A percentile compares a stretch with the other conserved stretches of the same genome.
Conservation (phyloP, 1,140 invertebrate genomes). For the Orussus abietinus region DNA sequence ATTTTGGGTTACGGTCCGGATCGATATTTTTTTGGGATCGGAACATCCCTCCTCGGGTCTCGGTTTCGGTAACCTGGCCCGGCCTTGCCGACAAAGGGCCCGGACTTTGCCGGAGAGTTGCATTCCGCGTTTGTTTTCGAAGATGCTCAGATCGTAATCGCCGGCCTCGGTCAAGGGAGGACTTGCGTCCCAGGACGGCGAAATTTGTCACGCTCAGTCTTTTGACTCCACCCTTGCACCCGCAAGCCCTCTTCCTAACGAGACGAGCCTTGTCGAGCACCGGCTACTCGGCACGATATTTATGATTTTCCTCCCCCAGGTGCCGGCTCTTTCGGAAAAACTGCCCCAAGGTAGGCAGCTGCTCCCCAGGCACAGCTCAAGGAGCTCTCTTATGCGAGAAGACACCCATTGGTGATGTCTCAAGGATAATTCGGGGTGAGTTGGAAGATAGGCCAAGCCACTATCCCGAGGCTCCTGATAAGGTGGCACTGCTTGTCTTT, state of each 20-base stretch:
- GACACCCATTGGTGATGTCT: too few species aligned
- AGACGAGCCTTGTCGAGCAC: background rate
- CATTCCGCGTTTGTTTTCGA: constrained; percentile 51
- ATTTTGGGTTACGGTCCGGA: constrained; percentile 7
- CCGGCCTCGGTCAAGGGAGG: constrained; percentile 29
- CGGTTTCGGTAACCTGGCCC: constrained; percentile 38
- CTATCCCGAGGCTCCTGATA: too few species aligned
- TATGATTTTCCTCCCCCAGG: too few species aligned
- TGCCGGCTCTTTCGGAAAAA: too few species aligned
- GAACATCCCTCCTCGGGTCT: constrained; percentile 43
- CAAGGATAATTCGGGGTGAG: too few species aligned
- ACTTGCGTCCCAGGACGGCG: too few species aligned
- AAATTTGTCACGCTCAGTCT: constrained; percentile 31
- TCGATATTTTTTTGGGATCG: too few species aligned
- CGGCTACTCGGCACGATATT: constrained; percentile 19
- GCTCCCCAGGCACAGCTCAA: too few species aligned
- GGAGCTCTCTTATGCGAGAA: too few species aligned
- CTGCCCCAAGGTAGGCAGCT: too few species aligned
- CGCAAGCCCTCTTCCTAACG: constrained; percentile 5
- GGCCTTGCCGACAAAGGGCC: constrained; percentile 45
- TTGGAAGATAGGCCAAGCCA: too few species aligned
- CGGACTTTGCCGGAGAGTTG: constrained; percentile 40
- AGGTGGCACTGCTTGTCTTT: too few species aligned
- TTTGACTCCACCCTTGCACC: constrained; percentile 34
- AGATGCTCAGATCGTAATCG: constrained; percentile 50